These are phyloP conservation scores for Falco novaeseelandiae DNA, from an alignment of 2,797 vertebrate genomes.

Conservation along the genomic window DNA sequence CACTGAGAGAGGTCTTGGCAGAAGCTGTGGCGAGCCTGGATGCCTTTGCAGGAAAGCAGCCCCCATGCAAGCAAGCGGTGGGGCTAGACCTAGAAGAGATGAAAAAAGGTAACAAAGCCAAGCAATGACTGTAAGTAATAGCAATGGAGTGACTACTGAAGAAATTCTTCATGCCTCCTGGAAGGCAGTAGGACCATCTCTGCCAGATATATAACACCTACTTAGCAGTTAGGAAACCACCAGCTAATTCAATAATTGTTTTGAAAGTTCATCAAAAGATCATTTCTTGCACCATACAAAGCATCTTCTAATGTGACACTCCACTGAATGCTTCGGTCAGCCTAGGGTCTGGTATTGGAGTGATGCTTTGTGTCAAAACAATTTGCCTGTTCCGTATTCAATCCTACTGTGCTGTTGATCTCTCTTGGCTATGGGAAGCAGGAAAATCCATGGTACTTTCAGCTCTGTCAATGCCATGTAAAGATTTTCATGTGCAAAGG, in stretches of 20 bases:
- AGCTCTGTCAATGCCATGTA: not conserved
- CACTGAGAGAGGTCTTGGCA: not conserved
- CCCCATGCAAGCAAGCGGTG: accelerated
- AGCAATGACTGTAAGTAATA: not conserved
- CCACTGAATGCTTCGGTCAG: not conserved
- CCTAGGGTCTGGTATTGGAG: not conserved
- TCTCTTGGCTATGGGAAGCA: not conserved
- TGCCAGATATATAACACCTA: not conserved
- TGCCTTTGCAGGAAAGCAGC: not conserved
- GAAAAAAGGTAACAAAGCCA: not conserved
- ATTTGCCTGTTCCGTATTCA: not conserved
- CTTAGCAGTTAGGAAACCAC: not conserved
- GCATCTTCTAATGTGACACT: not conserved
- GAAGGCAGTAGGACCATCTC: not conserved
- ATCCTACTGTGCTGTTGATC: not conserved
- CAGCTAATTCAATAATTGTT: not conserved
- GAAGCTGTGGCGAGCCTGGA: not conserved
- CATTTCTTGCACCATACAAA: accelerated
- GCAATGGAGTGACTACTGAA: accelerated
- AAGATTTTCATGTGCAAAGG: not conserved
- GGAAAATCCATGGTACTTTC: not conserved
- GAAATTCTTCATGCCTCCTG: not conserved
- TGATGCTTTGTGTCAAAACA: not conserved
- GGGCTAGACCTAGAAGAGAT: not conserved
- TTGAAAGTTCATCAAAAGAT: not conserved